Evolutionary conservation across 2,797 vertebrate genomes (phyloP).

Genomic region (Mormyrops boulengeri): DNA sequence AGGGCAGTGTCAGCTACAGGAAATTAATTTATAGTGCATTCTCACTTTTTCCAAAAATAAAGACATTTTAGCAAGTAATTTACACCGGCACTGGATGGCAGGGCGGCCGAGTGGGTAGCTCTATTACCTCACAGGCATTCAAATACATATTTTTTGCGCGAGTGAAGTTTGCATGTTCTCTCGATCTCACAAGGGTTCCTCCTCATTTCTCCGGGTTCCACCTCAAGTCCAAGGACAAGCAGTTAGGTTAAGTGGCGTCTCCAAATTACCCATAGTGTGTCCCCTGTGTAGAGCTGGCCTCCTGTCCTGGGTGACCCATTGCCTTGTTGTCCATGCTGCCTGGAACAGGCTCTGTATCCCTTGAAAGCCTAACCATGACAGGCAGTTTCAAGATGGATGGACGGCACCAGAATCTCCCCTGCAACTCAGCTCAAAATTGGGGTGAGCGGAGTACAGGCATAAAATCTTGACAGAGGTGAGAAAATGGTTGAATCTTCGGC

Average conservation of each 20-base stretch:
- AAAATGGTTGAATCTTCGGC: neutral
- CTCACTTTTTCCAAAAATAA: neutral
- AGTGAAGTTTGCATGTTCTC: neutral
- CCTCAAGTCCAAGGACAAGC: neutral
- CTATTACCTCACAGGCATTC: neutral
- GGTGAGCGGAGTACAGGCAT: neutral
- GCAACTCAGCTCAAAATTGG: neutral
- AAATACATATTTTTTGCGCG: neutral
- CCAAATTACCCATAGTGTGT: neutral
- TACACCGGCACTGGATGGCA: neutral
- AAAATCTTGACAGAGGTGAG: neutral
- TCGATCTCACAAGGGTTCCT: neutral
- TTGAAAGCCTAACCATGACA: neutral
- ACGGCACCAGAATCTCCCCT: neutral
- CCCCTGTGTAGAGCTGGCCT: neutral
- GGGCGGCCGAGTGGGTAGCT: neutral
- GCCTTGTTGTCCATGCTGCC: neutral
- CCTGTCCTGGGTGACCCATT: neutral
- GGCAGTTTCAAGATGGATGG: neutral
- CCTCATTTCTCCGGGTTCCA: neutral
- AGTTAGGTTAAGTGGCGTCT: neutral
- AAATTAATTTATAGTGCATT: neutral
- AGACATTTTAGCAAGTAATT: neutral
- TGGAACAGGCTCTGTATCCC: neutral
- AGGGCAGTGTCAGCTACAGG: neutral